Evolutionary conservation across 2,888 invertebrate species (phyloP).

Genomic region (Cotesia congregata): DNA sequence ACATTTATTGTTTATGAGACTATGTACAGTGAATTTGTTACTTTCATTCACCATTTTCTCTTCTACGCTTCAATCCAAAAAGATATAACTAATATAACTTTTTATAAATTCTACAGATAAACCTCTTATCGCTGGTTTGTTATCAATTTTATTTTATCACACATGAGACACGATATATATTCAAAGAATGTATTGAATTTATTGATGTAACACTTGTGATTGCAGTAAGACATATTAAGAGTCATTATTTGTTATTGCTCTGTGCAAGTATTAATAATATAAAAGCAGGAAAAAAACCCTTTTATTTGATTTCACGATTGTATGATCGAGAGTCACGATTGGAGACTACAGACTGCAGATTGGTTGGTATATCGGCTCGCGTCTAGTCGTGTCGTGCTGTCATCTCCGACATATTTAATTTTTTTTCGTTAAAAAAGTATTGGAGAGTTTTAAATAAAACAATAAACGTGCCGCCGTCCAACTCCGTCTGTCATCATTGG

Average conservation of each 20-base stretch:
- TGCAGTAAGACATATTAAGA: neutral
- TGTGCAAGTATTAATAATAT: no score
- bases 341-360: neutral
- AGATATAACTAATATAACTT: neutral
- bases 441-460: constrained; percentile 5
- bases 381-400: neutral
- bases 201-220: constrained; percentile 13
- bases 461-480: constrained; percentile 12
- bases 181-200: neutral
- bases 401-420: constrained; percentile 3
- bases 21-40: neutral
- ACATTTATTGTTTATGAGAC: neutral
- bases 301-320: neutral
- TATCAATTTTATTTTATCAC: neutral
- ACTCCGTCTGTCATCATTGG: constrained; percentile 21
- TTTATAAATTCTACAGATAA: neutral
- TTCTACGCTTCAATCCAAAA: neutral
- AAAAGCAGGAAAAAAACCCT: no score
- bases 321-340: neutral
- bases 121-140: neutral
- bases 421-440: neutral
- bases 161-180: neutral
- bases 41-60: neutral
- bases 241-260: no score
- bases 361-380: no score